Percentiles rank a stretch among this genome's conserved stretches.
These are phyloP conservation scores for Piprites chloris DNA, from an alignment of 2,113 vertebrate species.

Conservation along the genomic window DNA sequence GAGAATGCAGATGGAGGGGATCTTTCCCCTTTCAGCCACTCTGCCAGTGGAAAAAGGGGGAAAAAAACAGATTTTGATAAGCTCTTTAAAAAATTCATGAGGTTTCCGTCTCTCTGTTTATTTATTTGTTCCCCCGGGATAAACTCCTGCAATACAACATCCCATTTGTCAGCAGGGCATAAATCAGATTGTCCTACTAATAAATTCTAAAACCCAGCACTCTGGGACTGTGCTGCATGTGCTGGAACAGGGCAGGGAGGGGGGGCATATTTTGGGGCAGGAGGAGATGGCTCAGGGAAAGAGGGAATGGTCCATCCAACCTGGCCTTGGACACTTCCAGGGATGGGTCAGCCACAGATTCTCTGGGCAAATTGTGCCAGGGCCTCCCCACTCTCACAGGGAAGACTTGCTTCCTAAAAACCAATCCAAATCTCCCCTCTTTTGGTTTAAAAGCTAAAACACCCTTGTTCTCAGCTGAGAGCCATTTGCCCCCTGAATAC, in stretches of 20 bases:
- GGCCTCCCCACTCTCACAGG: neutral
- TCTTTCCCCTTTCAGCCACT: neutral
- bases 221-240: neutral
- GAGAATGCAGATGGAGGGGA: neutral
- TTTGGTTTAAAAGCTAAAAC: neutral
- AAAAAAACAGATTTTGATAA: neutral
- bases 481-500: neutral
- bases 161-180: neutral
- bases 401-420: neutral
- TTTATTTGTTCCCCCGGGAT: constrained; percentile 47
- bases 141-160: constrained; percentile 29
- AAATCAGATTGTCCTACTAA: neutral
- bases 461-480: neutral
- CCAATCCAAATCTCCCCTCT: neutral
- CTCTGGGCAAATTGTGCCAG: neutral
- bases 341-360: neutral
- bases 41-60: neutral
- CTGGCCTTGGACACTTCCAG: neutral
- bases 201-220: neutral
- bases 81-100: constrained; percentile 58
- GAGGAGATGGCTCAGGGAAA: neutral
- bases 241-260: neutral
- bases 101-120: constrained; percentile 29
- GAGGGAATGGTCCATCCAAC: neutral
- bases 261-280: neutral